Base-by-base conservation (phyloP, 2,888 invertebrate species). In the Masnerella sp. region DNA sequence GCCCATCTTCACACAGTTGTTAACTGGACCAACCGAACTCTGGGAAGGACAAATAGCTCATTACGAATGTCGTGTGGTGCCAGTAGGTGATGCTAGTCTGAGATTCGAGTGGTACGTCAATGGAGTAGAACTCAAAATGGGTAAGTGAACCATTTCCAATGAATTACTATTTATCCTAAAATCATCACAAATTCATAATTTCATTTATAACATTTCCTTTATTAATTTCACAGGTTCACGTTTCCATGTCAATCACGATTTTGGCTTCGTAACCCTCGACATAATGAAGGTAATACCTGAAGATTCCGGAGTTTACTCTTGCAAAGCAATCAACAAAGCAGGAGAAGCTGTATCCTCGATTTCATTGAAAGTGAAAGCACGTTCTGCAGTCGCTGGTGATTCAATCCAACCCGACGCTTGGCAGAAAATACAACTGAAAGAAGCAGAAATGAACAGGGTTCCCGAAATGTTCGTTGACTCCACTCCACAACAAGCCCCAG, bases 101-200 rank as follows among this genome's bases (percentile, higher is more conserved):
- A 91, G 94, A 81, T 97, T 97, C 82, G 96, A 97, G 89, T 98
- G 98, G 98, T 98, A 94, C 88, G 94, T 96, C 77, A 97, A 98
- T 85, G 97, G 96, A 54, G 93, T 96, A 3, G 96, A 96, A 88
- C 90, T 98, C 45, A 94, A 96, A 89, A 93, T 96, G 92, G 96
- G 96, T 92, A 88, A 86, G 90, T 82, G 14, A 40, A 25, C 9
- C 30, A 9, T 9, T 28, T 28, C n/a, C 28, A 28, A 9, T n/a
- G n/a, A 28, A 9, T 28, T 28, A 28, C 7, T 28, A n/a, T n/a
- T n/a, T n/a, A n/a, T n/a, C n/a, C n/a, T n/a, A n/a, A n/a, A n/a
- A n/a, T n/a, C n/a, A n/a, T n/a, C n/a, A n/a, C n/a, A n/a, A n/a
- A n/a, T n/a, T n/a, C n/a, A n/a, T n/a, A 22, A 22, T 22, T 5